phyloP scores from a whole-genome alignment of 2,797 vertebrate genomes.

The Aeoliscus strigatus region DNA sequence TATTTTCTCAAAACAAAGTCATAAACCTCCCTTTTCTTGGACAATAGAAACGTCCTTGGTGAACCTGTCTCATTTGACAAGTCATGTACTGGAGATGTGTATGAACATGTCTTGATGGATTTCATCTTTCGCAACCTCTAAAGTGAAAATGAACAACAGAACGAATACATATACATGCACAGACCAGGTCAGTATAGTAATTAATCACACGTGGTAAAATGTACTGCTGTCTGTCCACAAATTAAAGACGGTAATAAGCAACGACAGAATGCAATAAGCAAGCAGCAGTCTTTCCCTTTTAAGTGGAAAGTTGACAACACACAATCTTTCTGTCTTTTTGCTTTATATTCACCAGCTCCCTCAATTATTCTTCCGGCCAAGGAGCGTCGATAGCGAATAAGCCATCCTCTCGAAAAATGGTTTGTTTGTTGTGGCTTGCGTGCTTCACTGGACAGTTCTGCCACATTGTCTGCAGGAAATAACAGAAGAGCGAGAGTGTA shows the following conservation, averaged over 20 bases:
- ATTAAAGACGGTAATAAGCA: too few relatives aligned
- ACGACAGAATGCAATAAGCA: constrained; percentile 18
- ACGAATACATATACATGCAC: too few relatives aligned
- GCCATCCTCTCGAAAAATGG: constrained; percentile 14
- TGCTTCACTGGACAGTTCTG: constrained; percentile 21
- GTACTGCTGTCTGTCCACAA: too few relatives aligned
- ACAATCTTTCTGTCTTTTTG: constrained; percentile 15
- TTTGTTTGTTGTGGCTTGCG: constrained; percentile 38
- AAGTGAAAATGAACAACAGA: too few relatives aligned
- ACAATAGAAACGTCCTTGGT: constrained; percentile 16
- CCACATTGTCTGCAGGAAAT: constrained; percentile 42
- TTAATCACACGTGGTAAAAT: too few relatives aligned
- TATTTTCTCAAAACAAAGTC: constrained; percentile 38
- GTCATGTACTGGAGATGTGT: too few relatives aligned
- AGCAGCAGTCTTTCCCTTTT: constrained; percentile 13
- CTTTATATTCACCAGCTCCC: constrained; percentile 23
- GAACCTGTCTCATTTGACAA: too few relatives aligned
- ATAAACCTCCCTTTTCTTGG: constrained; percentile 30
- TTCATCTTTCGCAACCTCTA: too few relatives aligned
- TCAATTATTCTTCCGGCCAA: constrained; percentile 14
- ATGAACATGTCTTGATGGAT: too few relatives aligned
- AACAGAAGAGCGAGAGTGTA: constrained; percentile 29
- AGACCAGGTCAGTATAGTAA: too few relatives aligned
- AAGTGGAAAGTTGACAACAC: too few relatives aligned
- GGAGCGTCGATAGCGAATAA: constrained; percentile 53